phyloP scores from a whole-genome alignment of 1,140 invertebrate species.

The Temnothorax curvispinosus region DNA sequence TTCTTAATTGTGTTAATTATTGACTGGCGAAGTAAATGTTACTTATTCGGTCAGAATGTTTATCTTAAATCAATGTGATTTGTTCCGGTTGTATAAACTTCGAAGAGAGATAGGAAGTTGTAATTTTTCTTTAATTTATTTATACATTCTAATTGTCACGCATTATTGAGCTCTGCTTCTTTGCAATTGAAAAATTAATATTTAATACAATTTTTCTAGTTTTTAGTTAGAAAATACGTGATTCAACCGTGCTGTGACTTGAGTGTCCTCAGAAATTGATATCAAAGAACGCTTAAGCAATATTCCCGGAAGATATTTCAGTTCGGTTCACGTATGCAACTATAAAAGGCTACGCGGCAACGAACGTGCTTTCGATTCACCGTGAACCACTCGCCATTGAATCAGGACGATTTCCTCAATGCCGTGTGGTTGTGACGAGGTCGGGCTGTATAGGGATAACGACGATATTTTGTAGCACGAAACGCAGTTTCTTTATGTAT shows the following conservation, averaged over 20 bases:
- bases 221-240: neutral
- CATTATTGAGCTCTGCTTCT: neutral
- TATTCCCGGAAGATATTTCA: conserved; percentile 39
- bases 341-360: conserved; percentile 33
- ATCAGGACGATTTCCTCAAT: conserved; percentile 32
- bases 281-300: neutral
- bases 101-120: neutral
- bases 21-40: too few relatives aligned
- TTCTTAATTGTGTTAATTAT: too few relatives aligned
- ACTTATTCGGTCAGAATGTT: too few relatives aligned
- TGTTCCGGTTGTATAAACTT: neutral
- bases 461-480: conserved; percentile 6
- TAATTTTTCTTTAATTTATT: neutral
- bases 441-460: neutral
- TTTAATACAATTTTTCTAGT: neutral
- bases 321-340: conserved; percentile 26
- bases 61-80: neutral
- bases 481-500: neutral
- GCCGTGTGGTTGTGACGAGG: neutral
- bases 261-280: neutral
- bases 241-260: neutral
- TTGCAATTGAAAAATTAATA: neutral
- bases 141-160: neutral
- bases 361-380: conserved; percentile 19
- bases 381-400: neutral